phyloP scores from a whole-genome alignment of 2,888 invertebrate species.

The Alviniconcha strummeri region DNA sequence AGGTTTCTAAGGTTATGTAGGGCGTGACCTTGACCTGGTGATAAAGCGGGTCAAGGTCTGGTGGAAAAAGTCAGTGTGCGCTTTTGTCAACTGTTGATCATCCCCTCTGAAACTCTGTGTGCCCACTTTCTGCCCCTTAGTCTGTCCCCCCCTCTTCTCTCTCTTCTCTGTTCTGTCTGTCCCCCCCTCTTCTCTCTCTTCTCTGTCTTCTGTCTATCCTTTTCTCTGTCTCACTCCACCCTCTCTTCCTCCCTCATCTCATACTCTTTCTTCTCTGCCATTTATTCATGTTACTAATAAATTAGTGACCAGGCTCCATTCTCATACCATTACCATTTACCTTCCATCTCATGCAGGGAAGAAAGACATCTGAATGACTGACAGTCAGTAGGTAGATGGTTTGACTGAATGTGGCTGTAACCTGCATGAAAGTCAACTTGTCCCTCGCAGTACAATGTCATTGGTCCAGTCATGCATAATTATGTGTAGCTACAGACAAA shows the following conservation, averaged over 20 bases:
- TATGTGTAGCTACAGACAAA: too few relatives aligned
- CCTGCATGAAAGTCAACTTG: too few relatives aligned
- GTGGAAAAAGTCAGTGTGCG: slow-evolving; percentile 9
- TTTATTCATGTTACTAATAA: too few relatives aligned
- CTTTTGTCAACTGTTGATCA: not conserved
- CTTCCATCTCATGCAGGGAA: too few relatives aligned
- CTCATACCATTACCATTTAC: too few relatives aligned
- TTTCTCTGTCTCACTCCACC: slow-evolving; percentile 7
- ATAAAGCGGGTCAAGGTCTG: slow-evolving; percentile 9
- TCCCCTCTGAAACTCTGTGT: not conserved
- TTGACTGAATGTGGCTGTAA: too few relatives aligned
- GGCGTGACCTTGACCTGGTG: slow-evolving; percentile 12
- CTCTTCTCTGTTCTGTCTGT: not conserved
- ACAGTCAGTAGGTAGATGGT: too few relatives aligned
- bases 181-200: not conserved
- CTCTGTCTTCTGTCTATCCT: slow-evolving; percentile 3
- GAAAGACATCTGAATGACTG: too few relatives aligned
- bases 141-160: not conserved
- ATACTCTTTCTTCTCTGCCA: not conserved
- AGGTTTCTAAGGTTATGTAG: not conserved
- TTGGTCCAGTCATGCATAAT: too few relatives aligned
- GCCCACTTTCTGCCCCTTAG: too few relatives aligned
- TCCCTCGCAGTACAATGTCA: too few relatives aligned
- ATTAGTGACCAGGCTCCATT: too few relatives aligned
- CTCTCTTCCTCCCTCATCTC: not conserved